phyloP scores from a whole-genome alignment of 2,113 vertebrate genomes.

The Potamarius usumacintae region DNA sequence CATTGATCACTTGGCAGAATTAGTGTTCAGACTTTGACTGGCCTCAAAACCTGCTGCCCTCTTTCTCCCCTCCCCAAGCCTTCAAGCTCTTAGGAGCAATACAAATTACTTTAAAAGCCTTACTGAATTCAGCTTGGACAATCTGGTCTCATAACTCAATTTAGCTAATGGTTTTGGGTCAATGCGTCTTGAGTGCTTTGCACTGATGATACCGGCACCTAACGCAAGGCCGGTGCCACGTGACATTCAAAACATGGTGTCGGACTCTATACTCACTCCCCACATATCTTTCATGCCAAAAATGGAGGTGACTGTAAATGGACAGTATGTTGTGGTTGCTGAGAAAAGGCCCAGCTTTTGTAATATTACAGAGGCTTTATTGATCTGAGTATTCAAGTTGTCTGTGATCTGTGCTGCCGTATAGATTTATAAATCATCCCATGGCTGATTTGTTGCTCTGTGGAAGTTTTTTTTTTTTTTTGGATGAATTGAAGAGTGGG shows the following conservation, averaged over 20 bases:
- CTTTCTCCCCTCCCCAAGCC: background rate
- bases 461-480: slow-evolving; percentile 6
- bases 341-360: background rate
- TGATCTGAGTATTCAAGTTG: background rate
- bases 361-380: background rate
- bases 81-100: background rate
- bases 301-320: background rate
- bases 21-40: background rate
- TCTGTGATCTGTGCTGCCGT: background rate
- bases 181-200: slow-evolving; percentile 12
- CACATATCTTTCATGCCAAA: background rate
- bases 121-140: background rate
- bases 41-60: background rate
- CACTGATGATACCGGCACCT: slow-evolving; percentile 1
- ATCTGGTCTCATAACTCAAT: slow-evolving; percentile 26
- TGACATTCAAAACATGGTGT: background rate
- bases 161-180: slow-evolving; percentile 32
- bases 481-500: background rate
- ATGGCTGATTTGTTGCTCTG: background rate
- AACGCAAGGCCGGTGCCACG: background rate
- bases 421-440: background rate
- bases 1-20: slow-evolving; percentile 17
- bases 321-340: background rate
- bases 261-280: background rate
- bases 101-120: slow-evolving; percentile 44